Evolutionary conservation across 2,888 invertebrate genomes (phyloP), one percentile per base, ranked within the genome.

Genomic region (Acronicta alni): DNA sequence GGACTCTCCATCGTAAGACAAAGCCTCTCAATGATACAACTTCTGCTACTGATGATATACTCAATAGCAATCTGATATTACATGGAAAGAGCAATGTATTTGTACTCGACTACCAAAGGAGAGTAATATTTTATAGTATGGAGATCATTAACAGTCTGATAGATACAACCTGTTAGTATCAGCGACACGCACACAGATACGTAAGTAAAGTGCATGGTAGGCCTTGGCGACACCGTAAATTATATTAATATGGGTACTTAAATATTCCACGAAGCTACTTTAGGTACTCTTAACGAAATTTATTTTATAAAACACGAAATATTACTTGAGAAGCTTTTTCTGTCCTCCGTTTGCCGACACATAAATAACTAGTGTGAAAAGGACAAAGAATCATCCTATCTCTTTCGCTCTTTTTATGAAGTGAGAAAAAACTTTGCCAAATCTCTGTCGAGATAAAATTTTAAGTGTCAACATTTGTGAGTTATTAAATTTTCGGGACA

Each of bases 301-400:
- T 56, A 48, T 61, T 61, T 58, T 52, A 52, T 37, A 47, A 60
- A 72, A 72, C 62, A 65, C 47, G 45, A 60, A 58, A 68, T 65
- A 41, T 58, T 39, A 74, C 64, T 67, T 52, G 16, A 41, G 20
- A 17, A 48, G 30, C n/a, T 60, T 62, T 58, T 52, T 54, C 46
- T 57, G 44, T 41, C 17, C 17, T 20, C 43, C 20, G 45, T 56
- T 49, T 38, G 16, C 15, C 23, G 18, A 17, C n/a, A 14, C 42
- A 56, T 55, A 55, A 59, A 60, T 58, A 44, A 65, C 43, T 42
- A 53, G 52, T 10, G n/a, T 4, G 12, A 63, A 10, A 43, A 52
- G 39, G 44, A 60, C 7, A 35, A 14, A 16, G 32, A 12, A 45
- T 20, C 1, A 9, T 12, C 15, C 14, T 18, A 15, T 17, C 37